Base-by-base conservation (phyloP, 2,797 vertebrate genomes). In the Psittacula echo region DNA sequence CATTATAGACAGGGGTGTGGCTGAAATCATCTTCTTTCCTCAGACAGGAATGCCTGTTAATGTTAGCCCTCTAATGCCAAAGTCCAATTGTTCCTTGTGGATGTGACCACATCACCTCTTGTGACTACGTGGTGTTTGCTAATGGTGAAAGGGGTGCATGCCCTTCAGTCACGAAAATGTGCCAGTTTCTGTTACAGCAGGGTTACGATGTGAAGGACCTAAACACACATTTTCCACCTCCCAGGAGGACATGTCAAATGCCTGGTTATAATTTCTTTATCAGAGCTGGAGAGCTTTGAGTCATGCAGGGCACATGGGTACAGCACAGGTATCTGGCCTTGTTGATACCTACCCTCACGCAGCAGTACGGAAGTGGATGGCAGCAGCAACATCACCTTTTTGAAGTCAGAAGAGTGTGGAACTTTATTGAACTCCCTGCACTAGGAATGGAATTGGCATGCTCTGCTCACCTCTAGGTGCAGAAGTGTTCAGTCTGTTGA, bases 271-370 rank as follows among this genome's bases (percentile, higher is more conserved):
- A 67, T 23, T 76, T 68, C 39, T n/a, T 73, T 54, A 65, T 44
- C 23, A 50, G 29, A 87, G 16, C 45, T 54, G 34, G 50, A 58
- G 60, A 77, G 26, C 67, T 58, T 44, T 50, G 58, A 24, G 26
- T 54, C 27, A 5, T 27, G 37, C 23, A 75, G n/a, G 26, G 34
- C 34, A 75, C 34, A 37, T 1, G 2, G 20, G 50, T 53, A n/a
- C 20, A n/a, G n/a, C 37, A 18, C 9, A 42, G 11, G 9, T 65
- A 47, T 18, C 62, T 47, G 34, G 39, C 22, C 27, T 53, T 42
- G 30, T 19, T 0, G 3, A 45, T 45, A 26, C 24, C 48, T 22
- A 7, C 62, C 22, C 42, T 64, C 1, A 1, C 18, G 24, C 30
- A 44, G 66, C 75, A 53, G 27, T 26, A 22, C 23, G 53, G 32